phyloP scores from a whole-genome alignment of 2,888 invertebrate genomes.

The Athalia cordata region DNA sequence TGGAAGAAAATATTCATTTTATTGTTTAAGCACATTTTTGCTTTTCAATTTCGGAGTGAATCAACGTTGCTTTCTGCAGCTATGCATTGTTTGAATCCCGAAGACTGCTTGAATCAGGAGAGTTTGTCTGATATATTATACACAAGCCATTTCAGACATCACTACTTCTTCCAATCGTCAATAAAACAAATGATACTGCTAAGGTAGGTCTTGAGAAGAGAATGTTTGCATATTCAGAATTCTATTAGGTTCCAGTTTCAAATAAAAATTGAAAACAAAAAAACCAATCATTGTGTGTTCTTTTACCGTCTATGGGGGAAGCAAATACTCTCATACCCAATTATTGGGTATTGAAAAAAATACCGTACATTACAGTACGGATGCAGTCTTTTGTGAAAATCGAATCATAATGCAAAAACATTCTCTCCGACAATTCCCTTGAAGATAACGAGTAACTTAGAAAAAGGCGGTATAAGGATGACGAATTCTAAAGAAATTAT shows the following conservation, averaged over 20 bases:
- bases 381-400: slow-evolving; percentile 39
- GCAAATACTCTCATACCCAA: slow-evolving; percentile 31
- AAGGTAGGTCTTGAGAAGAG: slow-evolving; percentile 24
- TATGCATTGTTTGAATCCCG: background rate
- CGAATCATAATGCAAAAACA: slow-evolving; percentile 15
- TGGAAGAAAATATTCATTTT: slow-evolving; percentile 42
- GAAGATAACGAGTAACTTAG: slow-evolving; percentile 17
- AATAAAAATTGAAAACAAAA: background rate
- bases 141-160: slow-evolving; percentile 9
- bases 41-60: slow-evolving; percentile 32
- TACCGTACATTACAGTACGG: slow-evolving; percentile 27
- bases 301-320: slow-evolving; percentile 20
- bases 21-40: slow-evolving; percentile 37
- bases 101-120: background rate
- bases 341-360: slow-evolving; percentile 17
- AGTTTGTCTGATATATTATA: slow-evolving; percentile 25
- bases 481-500: slow-evolving; percentile 19
- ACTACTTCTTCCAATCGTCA: background rate
- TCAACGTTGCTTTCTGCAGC: slow-evolving; percentile 10
- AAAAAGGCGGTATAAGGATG: background rate
- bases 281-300: background rate
- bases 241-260: background rate
- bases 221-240: slow-evolving; percentile 25
- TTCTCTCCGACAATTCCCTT: slow-evolving; percentile 24
- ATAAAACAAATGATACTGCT: slow-evolving; percentile 34